Percentiles rank a stretch among this genome's conserved stretches.
Conservation (phyloP, 2,888 invertebrate species). For the Epinotia demarniana region DNA sequence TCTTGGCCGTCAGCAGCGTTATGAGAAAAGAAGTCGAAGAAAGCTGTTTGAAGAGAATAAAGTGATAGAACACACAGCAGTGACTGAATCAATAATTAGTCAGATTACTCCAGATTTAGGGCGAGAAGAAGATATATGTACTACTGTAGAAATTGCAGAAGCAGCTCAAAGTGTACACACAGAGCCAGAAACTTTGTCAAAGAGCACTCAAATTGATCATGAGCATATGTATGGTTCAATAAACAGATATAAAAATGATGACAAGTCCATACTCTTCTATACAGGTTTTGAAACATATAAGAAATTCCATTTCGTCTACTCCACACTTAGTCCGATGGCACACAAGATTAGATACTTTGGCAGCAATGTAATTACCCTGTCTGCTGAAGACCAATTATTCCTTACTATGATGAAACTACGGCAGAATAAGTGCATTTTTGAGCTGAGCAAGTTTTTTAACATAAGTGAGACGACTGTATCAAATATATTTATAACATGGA, state of each 20-base stretch:
- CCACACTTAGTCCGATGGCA: conserved; percentile 41
- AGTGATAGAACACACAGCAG: not conserved
- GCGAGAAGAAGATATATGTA: conserved; percentile 15
- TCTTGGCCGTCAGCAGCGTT: conserved; percentile 18
- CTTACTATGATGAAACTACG: conserved; percentile 46
- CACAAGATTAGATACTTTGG: conserved; percentile 35
- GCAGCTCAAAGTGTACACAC: not conserved
- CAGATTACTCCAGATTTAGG: not conserved
- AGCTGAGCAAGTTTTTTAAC: conserved; percentile 28
- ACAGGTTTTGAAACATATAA: conserved; percentile 36
- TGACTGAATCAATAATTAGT: not conserved
- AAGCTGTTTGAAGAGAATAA: conserved; percentile 3
- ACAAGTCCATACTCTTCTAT: conserved; percentile 19
- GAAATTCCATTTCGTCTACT: conserved; percentile 29
- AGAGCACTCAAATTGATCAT: conserved; percentile 12
- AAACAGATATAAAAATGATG: conserved; percentile 27
- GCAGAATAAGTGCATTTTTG: conserved; percentile 41
- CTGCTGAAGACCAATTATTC: conserved; percentile 42
- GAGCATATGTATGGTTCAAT: conserved; percentile 17
- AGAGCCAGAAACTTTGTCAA: not conserved
- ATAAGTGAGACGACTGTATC: conserved; percentile 39
- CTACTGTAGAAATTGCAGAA: not conserved
- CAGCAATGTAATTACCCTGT: conserved; percentile 29
- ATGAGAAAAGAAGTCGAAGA: conserved; percentile 14
- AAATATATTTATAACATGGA: conserved; percentile 48